Evolutionary conservation across 1,140 invertebrate genomes (phyloP).

Genomic region (Drosophila truncata): DNA sequence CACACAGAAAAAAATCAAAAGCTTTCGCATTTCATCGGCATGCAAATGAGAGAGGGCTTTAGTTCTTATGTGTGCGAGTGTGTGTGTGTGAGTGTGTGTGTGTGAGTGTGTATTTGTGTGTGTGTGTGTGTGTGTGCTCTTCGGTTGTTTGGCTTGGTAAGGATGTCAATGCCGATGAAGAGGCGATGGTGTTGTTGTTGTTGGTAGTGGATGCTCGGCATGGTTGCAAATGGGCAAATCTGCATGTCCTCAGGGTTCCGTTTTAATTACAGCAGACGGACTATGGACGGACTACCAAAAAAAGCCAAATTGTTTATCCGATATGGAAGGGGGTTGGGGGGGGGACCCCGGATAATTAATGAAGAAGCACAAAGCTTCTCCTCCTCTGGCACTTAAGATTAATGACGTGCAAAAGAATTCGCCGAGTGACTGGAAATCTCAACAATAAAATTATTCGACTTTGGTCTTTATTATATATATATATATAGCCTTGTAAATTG

Average conservation of each 20-base stretch:
- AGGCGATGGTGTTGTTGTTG: not conserved
- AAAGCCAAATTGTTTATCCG: constrained; percentile 23
- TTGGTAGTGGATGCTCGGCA: not conserved
- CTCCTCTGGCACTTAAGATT: constrained; percentile 11
- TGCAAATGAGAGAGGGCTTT: constrained; percentile 20
- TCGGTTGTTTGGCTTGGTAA: constrained; percentile 14
- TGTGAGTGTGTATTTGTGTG: not conserved
- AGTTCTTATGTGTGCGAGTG: not conserved
- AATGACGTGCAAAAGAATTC: constrained; percentile 15
- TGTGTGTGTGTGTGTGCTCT: constrained; percentile 4
- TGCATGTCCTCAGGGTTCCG: constrained; percentile 22
- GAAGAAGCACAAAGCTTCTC: constrained; percentile 14
- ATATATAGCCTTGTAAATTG: constrained; percentile 7
- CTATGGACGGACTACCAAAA: constrained; percentile 6
- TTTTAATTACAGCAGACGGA: constrained; percentile 18
- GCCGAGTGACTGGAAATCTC: constrained; percentile 10
- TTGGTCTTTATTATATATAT: not conserved
- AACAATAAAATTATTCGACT: constrained; percentile 20
- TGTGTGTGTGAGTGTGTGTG: not conserved
- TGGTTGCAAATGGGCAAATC: constrained; percentile 18
- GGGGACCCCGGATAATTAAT: constrained; percentile 19
- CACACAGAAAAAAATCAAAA: constrained; percentile 11
- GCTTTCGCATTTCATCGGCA: constrained; percentile 23
- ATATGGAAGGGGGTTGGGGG: not conserved
- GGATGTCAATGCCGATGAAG: constrained; percentile 20